Evolutionary conservation across 2,888 invertebrate genomes (phyloP).

Genomic region (Drosophila nigricruria): DNA sequence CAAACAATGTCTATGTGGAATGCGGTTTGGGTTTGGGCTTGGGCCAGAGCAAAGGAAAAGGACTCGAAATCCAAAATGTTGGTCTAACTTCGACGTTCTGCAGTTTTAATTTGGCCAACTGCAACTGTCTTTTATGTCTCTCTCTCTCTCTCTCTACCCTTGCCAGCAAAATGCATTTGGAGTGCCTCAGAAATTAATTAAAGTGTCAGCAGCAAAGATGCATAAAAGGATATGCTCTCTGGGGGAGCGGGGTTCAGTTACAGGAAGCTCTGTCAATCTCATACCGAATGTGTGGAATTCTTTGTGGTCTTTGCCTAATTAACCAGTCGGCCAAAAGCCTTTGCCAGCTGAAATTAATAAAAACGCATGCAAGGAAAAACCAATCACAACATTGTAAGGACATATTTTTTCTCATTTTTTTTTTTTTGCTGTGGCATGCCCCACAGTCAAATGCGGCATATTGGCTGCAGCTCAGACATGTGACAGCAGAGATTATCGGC

Average conservation of each 20-base stretch:
- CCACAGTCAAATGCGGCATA: conserved; percentile 34
- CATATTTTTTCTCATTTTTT: conserved; percentile 14
- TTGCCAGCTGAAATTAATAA: conserved; percentile 44
- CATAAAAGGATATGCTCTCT: conserved; percentile 50
- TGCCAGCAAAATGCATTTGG: conserved; percentile 46
- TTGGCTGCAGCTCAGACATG: conserved; percentile 13
- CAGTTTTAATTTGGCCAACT: conserved; percentile 64
- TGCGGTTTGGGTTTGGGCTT: conserved; percentile 16
- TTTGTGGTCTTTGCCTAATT: conserved; percentile 67
- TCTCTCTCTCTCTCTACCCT: not conserved
- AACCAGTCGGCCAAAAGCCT: conserved; percentile 54
- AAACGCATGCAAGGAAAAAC: conserved; percentile 56
- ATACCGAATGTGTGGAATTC: not conserved
- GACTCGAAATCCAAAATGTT: conserved; percentile 1
- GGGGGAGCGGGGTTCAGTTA: conserved; percentile 21
- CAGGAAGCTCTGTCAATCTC: conserved; percentile 7
- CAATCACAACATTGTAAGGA: conserved; percentile 66
- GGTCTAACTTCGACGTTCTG: conserved; percentile 49
- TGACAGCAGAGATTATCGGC: conserved; percentile 28
- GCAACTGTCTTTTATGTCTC: conserved; percentile 48
- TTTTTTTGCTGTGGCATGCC: conserved; percentile 10
- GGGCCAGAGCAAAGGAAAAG: conserved; percentile 9
- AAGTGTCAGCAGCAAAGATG: conserved; percentile 67
- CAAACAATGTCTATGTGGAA: conserved; percentile 75
- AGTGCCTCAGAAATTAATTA: conserved; percentile 60